A percentile compares a stretch with the other conserved stretches of the same genome.
These are phyloP conservation scores for Acanthosepion lycidas DNA, from an alignment of 2,888 invertebrate species.

Conservation along the genomic window DNA sequence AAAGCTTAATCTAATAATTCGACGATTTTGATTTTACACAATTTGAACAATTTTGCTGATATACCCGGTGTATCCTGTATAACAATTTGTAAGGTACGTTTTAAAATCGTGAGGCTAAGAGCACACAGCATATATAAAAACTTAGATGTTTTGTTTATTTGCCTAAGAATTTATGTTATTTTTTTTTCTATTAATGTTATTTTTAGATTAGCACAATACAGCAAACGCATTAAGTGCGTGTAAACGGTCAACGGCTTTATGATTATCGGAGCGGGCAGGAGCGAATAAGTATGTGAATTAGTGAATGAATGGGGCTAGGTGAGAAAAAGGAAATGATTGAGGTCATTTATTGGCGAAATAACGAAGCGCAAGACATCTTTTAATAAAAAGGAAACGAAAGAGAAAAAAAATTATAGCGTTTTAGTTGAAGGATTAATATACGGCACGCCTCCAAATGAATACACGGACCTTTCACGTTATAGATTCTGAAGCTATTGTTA, in stretches of 20 bases:
- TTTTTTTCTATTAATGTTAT: not conserved
- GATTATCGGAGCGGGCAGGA: not conserved
- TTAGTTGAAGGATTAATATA: not conserved
- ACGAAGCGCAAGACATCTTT: not conserved
- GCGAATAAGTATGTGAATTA: not conserved
- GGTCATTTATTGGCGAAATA: not conserved
- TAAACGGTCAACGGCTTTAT: not conserved
- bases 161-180: not conserved
- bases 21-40: too few species aligned
- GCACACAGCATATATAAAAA: too few species aligned
- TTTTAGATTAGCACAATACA: not conserved
- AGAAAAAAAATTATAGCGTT: not conserved
- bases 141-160: too few species aligned
- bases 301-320: not conserved
- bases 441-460: not conserved
- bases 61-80: too few species aligned
- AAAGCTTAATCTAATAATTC: too few species aligned
- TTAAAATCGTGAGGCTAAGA: too few species aligned
- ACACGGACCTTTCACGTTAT: not conserved
- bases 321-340: not conserved
- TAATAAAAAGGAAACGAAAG: not conserved
- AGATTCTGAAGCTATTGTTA: not conserved
- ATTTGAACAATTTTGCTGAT: too few species aligned
- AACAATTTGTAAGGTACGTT: too few species aligned
- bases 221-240: too few species aligned